Evolutionary conservation across 2,888 invertebrate species (phyloP).

Genomic region (Tetrapedia diversipes): DNA sequence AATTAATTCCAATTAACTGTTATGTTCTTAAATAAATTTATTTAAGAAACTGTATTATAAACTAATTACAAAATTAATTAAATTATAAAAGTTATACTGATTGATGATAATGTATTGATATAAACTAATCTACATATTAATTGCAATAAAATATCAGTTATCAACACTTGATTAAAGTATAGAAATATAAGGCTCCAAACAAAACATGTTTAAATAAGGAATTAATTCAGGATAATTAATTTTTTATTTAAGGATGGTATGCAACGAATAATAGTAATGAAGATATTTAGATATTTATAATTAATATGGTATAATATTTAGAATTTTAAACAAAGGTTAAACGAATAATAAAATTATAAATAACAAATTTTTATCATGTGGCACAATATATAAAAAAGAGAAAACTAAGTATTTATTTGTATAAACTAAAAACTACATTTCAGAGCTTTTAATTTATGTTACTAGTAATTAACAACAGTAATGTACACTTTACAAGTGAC

Average conservation of each 20-base stretch:
- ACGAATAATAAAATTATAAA: conserved; percentile 8
- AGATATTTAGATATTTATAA: conserved; percentile 7
- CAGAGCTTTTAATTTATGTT: conserved; percentile 17
- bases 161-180: neutral
- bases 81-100: conserved; percentile 1
- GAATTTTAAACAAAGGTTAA: conserved; percentile 11
- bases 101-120: conserved; percentile 24
- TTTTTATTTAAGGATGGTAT: conserved; percentile 17
- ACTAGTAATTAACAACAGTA: conserved; percentile 22
- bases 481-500: neutral
- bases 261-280: conserved; percentile 11
- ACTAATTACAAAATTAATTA: conserved; percentile 14
- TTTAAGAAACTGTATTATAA: conserved; percentile 27
- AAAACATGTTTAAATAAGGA: conserved; percentile 10
- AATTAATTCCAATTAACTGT: conserved; percentile 14
- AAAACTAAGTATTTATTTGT: conserved; percentile 20
- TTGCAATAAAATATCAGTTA: conserved; percentile 16
- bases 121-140: conserved; percentile 25
- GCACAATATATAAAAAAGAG: conserved; percentile 1
- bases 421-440: conserved; percentile 21
- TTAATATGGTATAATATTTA: conserved; percentile 15
- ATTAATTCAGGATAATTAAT: conserved; percentile 17
- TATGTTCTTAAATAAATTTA: conserved; percentile 15
- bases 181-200: conserved; percentile 16
- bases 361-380: conserved; percentile 1